Conservation (phyloP, 2,113 vertebrate genomes). For the Glareola pratincola region DNA sequence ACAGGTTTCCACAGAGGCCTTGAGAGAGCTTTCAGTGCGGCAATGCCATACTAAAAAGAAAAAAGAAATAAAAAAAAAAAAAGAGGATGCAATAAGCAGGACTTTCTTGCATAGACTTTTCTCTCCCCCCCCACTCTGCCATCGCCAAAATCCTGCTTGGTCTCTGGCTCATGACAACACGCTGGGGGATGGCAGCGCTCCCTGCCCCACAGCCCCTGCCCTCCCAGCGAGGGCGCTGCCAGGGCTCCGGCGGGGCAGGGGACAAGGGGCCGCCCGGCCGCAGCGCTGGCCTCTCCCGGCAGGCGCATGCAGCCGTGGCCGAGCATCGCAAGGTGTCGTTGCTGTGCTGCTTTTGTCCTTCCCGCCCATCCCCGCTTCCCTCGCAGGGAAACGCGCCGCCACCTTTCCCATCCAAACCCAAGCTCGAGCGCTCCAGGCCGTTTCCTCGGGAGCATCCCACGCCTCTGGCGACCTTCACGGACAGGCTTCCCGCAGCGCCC, state of each 20-base stretch:
- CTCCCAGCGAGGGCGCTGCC: rapidly evolving
- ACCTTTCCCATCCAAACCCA: not conserved
- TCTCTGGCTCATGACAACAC: rapidly evolving
- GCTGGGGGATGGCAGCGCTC: not conserved
- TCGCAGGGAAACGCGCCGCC: not conserved
- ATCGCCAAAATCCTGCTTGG: not conserved
- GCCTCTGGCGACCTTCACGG: not conserved
- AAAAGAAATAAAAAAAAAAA: too few relatives aligned
- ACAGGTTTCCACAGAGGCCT: not conserved
- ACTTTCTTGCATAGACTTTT: not conserved
- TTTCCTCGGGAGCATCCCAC: rapidly evolving
- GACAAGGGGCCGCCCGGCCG: not conserved
- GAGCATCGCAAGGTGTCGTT: conserved; percentile 59
- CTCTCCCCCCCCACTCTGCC: rapidly evolving
- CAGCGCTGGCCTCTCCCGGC: rapidly evolving
- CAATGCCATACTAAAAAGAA: not conserved
- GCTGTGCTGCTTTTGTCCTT: conserved; percentile 21
- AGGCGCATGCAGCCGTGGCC: not conserved
- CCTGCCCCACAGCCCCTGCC: not conserved
- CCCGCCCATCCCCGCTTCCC: not conserved
- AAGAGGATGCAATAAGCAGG: rapidly evolving
- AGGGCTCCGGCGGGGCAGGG: not conserved
- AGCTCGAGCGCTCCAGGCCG: rapidly evolving
- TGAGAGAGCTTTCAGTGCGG: not conserved
- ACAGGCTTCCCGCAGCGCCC: not conserved